Evolutionary conservation across 1,140 invertebrate genomes (phyloP).

Genomic region (Megalopta genalis): DNA sequence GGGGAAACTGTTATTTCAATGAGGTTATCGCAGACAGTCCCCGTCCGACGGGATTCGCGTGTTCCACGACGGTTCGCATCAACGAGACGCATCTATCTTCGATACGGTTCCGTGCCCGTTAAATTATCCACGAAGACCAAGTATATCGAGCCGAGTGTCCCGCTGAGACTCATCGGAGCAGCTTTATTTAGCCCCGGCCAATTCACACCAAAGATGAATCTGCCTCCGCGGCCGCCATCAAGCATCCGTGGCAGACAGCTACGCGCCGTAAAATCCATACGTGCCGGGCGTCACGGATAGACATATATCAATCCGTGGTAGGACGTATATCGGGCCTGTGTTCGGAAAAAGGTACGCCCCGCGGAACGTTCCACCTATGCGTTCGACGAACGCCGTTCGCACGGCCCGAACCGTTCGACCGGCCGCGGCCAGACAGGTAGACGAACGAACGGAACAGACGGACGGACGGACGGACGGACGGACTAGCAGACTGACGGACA

Average conservation of each 20-base stretch:
- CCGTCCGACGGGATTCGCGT: conserved; percentile 1
- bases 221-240: conserved; percentile 26
- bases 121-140: conserved; percentile 36
- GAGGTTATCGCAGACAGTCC: conserved; percentile 28
- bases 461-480: background rate
- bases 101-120: conserved; percentile 13
- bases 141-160: conserved; percentile 22
- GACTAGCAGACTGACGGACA: background rate
- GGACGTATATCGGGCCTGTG: conserved; percentile 22
- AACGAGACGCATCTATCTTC: conserved; percentile 25
- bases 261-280: conserved; percentile 47
- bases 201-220: conserved; percentile 57
- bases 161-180: conserved; percentile 31
- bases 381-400: no score
- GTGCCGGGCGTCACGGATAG: conserved; percentile 26
- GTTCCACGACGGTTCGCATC: conserved; percentile 28
- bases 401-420: no score
- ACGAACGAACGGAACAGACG: background rate
- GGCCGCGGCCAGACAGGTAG: no score
- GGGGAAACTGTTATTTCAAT: conserved; percentile 21
- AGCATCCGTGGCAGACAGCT: conserved; percentile 38
- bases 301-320: conserved; percentile 42
- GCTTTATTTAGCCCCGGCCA: conserved; percentile 44
- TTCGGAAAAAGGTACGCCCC: conserved; percentile 29
- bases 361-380: background rate